Conservation (phyloP, 2,113 vertebrate genomes). For the Atlantisia rogersi region DNA sequence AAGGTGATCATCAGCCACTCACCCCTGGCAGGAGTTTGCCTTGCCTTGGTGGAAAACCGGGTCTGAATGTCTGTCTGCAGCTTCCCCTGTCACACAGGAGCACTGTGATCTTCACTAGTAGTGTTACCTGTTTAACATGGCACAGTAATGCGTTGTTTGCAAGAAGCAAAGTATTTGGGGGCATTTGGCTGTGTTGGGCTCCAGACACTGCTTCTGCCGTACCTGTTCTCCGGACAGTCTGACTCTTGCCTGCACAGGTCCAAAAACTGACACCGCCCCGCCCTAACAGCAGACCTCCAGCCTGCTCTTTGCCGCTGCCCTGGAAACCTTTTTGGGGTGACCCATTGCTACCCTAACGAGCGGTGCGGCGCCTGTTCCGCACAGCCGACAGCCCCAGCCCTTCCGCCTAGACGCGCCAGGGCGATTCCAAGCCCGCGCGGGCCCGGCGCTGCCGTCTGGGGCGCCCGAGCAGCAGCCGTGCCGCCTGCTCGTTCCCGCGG, state of each 20-base stretch:
- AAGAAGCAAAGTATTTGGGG: not conserved
- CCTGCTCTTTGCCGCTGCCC: not conserved
- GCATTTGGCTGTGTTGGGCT: not conserved
- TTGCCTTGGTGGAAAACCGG: not conserved
- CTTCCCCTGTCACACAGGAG: not conserved
- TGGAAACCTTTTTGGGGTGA: not conserved
- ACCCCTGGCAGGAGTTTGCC: not conserved
- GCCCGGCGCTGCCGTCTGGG: too few relatives aligned
- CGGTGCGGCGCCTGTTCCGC: not conserved
- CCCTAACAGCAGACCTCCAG: not conserved
- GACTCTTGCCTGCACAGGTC: not conserved
- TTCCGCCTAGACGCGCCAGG: not conserved
- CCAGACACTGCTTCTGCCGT: not conserved
- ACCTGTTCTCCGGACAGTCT: not conserved
- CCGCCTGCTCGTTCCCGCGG: too few relatives aligned
- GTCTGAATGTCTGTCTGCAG: not conserved
- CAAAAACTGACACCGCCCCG: not conserved
- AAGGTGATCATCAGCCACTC: not conserved
- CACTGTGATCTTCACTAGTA: rapidly evolving
- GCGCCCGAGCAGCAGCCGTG: too few relatives aligned
- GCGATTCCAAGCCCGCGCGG: too few relatives aligned
- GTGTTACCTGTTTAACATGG: not conserved
- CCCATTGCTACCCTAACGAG: not conserved
- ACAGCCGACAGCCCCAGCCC: not conserved
- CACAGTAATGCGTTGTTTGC: not conserved